These are phyloP conservation scores for Oryzias melastigma DNA, from an alignment of 2,113 vertebrate genomes.

Conservation along the genomic window DNA sequence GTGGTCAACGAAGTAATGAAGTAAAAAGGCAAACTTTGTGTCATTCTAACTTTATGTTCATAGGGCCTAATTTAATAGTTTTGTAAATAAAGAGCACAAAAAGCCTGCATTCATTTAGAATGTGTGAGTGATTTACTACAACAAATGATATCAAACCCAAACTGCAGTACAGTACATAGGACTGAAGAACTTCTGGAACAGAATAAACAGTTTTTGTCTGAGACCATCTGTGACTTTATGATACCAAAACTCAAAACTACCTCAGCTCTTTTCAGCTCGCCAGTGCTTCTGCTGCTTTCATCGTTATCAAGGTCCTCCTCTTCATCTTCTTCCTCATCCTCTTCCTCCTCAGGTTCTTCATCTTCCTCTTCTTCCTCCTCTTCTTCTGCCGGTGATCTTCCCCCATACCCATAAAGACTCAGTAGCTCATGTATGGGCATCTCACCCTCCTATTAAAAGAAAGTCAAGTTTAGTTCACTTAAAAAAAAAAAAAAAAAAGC, in stretches of 20 bases:
- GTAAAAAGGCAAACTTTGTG: not conserved
- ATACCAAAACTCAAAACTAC: conserved; percentile 29
- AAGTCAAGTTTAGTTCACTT: not conserved
- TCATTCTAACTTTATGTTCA: no score
- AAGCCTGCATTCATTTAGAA: no score
- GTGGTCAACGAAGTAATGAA: not conserved
- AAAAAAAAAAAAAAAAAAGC: no score
- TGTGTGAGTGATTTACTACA: no score
- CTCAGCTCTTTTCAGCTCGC: conserved; percentile 76
- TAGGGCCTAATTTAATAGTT: no score
- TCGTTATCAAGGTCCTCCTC: conserved; percentile 87
- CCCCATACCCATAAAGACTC: conserved; percentile 91
- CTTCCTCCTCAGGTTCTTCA: conserved; percentile 86
- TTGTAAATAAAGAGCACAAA: no score
- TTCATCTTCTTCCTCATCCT: conserved; percentile 86
- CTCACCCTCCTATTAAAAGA: conserved; percentile 85
- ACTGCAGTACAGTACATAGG: no score
- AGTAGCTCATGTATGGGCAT: conserved; percentile 98
- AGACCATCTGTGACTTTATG: no score
- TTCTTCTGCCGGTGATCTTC: conserved; percentile 86
- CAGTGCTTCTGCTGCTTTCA: conserved; percentile 90
- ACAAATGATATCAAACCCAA: no score
- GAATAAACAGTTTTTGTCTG: no score
- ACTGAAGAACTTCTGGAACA: no score
- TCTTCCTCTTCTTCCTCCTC: conserved; percentile 81